Conservation (phyloP, 1,140 invertebrate genomes). For the Lordiphosa stackelbergi region DNA sequence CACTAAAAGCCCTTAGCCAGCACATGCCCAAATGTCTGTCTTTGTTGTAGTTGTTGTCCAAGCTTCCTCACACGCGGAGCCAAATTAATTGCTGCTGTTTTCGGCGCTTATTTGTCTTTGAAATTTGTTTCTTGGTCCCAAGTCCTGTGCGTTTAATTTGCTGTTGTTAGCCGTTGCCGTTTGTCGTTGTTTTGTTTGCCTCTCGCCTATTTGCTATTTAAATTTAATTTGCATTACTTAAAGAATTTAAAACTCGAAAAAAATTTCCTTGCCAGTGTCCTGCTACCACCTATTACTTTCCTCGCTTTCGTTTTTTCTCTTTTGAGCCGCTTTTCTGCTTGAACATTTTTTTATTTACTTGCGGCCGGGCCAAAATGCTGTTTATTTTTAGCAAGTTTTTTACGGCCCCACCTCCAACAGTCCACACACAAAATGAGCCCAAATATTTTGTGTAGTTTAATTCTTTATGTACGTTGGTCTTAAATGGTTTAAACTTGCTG, state of each 20-base stretch:
- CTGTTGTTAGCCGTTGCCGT: conserved; percentile 21
- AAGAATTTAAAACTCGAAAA: conserved; percentile 74
- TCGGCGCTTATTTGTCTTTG: conserved; percentile 75
- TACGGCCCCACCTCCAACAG: not conserved
- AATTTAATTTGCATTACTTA: conserved; percentile 76
- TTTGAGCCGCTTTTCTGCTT: conserved; percentile 71
- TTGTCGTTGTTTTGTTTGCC: conserved; percentile 47
- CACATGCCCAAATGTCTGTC: conserved; percentile 11
- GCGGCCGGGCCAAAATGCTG: conserved; percentile 60
- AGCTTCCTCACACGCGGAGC: conserved; percentile 48
- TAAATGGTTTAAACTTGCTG: conserved; percentile 50
- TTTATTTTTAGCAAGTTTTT: conserved; percentile 70
- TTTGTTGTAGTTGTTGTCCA: conserved; percentile 14
- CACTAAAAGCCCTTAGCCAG: conserved; percentile 35
- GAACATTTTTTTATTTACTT: conserved; percentile 75
- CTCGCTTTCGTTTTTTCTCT: conserved; percentile 20
- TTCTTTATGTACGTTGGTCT: conserved; percentile 33
- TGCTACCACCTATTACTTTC: not conserved
- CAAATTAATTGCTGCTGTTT: conserved; percentile 75
- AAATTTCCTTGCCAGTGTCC: conserved; percentile 42
- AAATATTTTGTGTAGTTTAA: conserved; percentile 51
- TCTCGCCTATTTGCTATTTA: conserved; percentile 72
- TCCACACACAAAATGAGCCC: conserved; percentile 13
- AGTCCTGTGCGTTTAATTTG: conserved; percentile 48
- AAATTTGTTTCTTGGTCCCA: conserved; percentile 65